Percentiles rank a stretch among this genome's conserved stretches.
These are phyloP conservation scores for Bradysia coprophila DNA, from an alignment of 1,140 invertebrate genomes.

Conservation along the genomic window DNA sequence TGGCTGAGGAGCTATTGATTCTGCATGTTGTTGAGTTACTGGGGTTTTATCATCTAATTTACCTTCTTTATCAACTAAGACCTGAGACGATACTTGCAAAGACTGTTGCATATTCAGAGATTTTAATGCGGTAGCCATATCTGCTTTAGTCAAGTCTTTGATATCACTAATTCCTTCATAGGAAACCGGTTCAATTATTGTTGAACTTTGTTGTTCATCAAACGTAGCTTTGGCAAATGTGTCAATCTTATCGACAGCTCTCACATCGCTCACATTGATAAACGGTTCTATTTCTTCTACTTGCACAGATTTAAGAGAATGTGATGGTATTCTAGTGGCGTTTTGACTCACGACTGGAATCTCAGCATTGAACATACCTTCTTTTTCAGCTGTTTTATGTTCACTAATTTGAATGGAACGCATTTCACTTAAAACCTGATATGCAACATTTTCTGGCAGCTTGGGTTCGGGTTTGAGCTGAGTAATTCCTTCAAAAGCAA, in stretches of 20 bases:
- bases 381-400: slow-evolving; percentile 26
- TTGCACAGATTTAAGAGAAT: slow-evolving; percentile 25
- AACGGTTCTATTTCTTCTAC: slow-evolving; percentile 35
- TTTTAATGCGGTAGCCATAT: neutral
- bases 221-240: slow-evolving; percentile 1
- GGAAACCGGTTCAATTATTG: slow-evolving; percentile 15
- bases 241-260: slow-evolving; percentile 9
- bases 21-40: slow-evolving; percentile 8
- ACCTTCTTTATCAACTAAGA: slow-evolving; percentile 3
- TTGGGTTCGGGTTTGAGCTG: neutral
- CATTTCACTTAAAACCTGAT: neutral
- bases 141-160: neutral
- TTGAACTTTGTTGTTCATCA: slow-evolving; percentile 5
- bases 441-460: neutral
- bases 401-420: neutral
- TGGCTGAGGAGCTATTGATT: neutral
- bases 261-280: slow-evolving; percentile 21
- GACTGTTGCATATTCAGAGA: neutral
- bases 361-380: slow-evolving; percentile 30
- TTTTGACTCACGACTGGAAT: slow-evolving; percentile 8
- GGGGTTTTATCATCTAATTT: slow-evolving; percentile 9
- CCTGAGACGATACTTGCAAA: neutral
- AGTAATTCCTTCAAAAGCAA: slow-evolving; percentile 5
- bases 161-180: slow-evolving; percentile 9
- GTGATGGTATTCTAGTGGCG: neutral